A percentile compares a stretch with the other conserved stretches of the same genome.
These are phyloP conservation scores for Sesamia inferens DNA, from an alignment of 2,888 invertebrate species.

Conservation along the genomic window DNA sequence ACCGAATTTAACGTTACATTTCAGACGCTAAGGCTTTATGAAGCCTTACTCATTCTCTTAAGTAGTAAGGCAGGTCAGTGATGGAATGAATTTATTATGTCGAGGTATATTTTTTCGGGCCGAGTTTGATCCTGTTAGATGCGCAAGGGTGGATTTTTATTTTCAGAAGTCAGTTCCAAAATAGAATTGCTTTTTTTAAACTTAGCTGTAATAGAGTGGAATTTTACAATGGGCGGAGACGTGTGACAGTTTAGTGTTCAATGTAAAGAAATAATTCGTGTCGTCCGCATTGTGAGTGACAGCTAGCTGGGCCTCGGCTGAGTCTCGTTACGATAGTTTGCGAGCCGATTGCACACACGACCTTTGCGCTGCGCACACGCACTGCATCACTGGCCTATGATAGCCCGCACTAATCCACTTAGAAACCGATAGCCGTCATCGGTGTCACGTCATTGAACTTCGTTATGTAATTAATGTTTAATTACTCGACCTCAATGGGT, in stretches of 20 bases:
- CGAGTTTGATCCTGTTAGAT: conserved; percentile 51
- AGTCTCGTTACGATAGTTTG: conserved; percentile 65
- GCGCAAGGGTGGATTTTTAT: conserved; percentile 46
- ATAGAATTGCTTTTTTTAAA: conserved; percentile 23
- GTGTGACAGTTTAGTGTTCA: conserved; percentile 56
- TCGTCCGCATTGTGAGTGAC: conserved; percentile 67
- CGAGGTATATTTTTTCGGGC: conserved; percentile 40
- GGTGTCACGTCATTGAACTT: conserved; percentile 73
- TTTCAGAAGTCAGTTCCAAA: conserved; percentile 23
- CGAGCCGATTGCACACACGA: conserved; percentile 72
- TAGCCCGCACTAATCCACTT: conserved; percentile 81
- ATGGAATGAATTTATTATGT: conserved; percentile 37
- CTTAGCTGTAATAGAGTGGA: conserved; percentile 13
- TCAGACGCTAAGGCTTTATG: conserved; percentile 50
- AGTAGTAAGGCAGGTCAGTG: conserved; percentile 57
- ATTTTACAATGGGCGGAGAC: conserved; percentile 27
- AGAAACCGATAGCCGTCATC: conserved; percentile 68
- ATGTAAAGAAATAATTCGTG: conserved; percentile 63
- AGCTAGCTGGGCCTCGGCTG: conserved; percentile 60
- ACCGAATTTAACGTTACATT: conserved; percentile 46
- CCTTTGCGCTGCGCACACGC: conserved; percentile 78
- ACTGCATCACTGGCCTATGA: conserved; percentile 71
- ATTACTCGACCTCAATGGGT: conserved; percentile 51
- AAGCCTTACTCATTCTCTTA: conserved; percentile 58
- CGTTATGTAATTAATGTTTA: conserved; percentile 60